Conservation (phyloP, 2,113 vertebrate genomes). For the Epinephelus lanceolatus region DNA sequence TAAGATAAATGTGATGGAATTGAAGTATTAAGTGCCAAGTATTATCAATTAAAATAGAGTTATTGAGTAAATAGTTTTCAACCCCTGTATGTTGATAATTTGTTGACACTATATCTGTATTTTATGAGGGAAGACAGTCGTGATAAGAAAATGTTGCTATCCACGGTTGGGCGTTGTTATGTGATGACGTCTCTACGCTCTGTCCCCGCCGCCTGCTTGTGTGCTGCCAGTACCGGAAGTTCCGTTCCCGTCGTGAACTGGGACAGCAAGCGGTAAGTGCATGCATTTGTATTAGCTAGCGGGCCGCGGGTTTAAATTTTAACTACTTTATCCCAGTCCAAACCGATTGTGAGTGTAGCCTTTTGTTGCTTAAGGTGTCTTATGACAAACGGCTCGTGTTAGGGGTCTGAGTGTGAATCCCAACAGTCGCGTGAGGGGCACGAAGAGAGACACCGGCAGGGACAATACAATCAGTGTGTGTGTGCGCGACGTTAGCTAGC, state of each 20-base stretch:
- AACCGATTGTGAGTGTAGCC: neutral
- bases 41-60: too few species aligned
- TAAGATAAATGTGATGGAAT: too few species aligned
- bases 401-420: neutral
- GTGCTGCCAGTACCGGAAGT: conserved; percentile 82
- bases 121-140: neutral
- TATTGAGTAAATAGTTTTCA: too few species aligned
- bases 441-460: conserved; percentile 46
- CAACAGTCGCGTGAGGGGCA: neutral
- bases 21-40: too few species aligned
- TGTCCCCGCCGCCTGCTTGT: conserved; percentile 67
- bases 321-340: conserved; percentile 9
- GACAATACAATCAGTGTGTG: conserved; percentile 65
- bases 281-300: conserved; percentile 57
- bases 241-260: conserved; percentile 81
- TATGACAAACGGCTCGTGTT: neutral
- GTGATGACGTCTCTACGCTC: conserved; percentile 46
- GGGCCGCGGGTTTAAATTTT: conserved; percentile 59
- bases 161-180: conserved; percentile 49
- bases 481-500: conserved; percentile 52
- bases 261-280: conserved; percentile 86
- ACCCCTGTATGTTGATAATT: too few species aligned
- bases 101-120: neutral
- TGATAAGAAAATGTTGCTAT: neutral
- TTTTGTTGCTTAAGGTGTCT: neutral